A percentile compares a stretch with the other conserved stretches of the same genome.
Conservation (phyloP, 2,113 vertebrate species). For the Pardalotus punctatus region DNA sequence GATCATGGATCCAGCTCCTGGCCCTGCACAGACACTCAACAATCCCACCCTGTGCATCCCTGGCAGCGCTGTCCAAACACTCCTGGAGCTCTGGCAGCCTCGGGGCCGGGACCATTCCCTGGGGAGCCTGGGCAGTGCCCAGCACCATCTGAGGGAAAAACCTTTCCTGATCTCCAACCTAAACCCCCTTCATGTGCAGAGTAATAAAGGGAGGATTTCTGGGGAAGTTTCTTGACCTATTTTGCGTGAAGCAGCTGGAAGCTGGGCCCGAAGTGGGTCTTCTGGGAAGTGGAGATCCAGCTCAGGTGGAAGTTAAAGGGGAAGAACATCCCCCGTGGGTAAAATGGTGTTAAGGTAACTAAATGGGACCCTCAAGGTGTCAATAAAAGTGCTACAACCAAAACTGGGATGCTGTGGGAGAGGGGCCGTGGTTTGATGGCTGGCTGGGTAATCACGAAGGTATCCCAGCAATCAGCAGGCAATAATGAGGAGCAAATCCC, state of each 20-base stretch:
- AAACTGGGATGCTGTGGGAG: background rate
- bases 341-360: background rate
- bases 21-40: background rate
- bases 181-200: accelerated
- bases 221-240: background rate
- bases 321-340: background rate
- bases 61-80: accelerated
- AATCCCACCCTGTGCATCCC: background rate
- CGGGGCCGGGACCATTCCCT: background rate
- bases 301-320: background rate
- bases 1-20: accelerated
- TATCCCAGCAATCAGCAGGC: background rate
- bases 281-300: background rate
- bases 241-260: background rate
- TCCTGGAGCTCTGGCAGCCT: background rate
- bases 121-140: background rate
- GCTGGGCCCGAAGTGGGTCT: background rate
- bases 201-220: background rate
- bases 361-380: background rate
- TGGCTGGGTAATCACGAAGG: background rate
- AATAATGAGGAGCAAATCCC: background rate
- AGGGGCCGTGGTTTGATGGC: background rate
- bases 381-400: accelerated
- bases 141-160: background rate
- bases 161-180: accelerated